Conservation (phyloP, 2,797 vertebrate genomes). For the Arremon aurantiirostris region DNA sequence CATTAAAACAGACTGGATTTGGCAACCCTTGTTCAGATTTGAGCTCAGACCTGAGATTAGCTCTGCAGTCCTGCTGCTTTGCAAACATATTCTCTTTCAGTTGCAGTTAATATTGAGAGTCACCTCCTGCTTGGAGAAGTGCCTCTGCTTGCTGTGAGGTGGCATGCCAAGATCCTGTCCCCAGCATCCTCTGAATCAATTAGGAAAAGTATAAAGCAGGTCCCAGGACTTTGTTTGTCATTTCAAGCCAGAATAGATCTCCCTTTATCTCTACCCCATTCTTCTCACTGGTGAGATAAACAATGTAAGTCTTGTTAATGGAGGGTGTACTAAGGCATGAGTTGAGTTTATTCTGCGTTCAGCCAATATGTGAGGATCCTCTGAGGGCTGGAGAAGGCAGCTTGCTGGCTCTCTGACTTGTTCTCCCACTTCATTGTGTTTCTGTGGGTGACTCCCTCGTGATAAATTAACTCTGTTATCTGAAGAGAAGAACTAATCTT, state of each 20-base stretch:
- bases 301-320: not conserved
- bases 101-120: not conserved
- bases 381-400: not conserved
- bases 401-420: constrained; percentile 26
- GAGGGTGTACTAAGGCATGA: not conserved
- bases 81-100: not conserved
- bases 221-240: not conserved
- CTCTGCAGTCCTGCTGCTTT: constrained; percentile 24
- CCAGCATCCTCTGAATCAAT: not conserved
- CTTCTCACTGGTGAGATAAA: not conserved
- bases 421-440: constrained; percentile 49
- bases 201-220: not conserved
- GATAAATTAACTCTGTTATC: not conserved
- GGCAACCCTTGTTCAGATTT: not conserved
- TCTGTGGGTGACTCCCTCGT: constrained; percentile 2
- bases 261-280: not conserved
- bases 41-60: constrained; percentile 10
- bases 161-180: constrained; percentile 10
- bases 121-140: not conserved
- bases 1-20: not conserved
- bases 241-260: not conserved
- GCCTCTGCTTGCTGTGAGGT: not conserved
- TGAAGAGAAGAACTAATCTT: constrained; percentile 7
- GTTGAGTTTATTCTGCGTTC: not conserved
- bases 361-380: not conserved